phyloP scores from a whole-genome alignment of 1,140 invertebrate genomes.

The Drosophila ficusphila region DNA sequence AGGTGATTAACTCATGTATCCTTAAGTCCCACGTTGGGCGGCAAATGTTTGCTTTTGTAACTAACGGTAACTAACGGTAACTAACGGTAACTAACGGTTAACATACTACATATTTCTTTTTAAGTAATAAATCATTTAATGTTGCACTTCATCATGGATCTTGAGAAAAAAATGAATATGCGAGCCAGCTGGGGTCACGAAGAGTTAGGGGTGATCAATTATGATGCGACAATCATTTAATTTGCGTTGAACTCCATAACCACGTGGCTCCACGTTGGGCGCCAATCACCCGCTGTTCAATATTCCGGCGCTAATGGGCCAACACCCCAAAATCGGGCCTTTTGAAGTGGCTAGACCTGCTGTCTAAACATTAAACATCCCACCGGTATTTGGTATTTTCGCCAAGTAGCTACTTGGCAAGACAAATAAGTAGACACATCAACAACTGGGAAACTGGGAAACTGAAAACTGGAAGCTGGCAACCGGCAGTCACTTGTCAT shows the following conservation, averaged over 20 bases:
- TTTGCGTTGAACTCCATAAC: neutral
- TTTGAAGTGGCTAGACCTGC: constrained; percentile 1
- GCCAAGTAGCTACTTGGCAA: constrained; percentile 39
- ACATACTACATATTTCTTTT: no score
- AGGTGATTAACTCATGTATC: no score
- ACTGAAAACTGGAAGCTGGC: constrained; percentile 1
- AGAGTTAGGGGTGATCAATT: no score
- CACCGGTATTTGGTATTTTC: constrained; percentile 37
- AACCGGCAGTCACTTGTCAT: constrained; percentile 63
- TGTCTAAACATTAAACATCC: constrained; percentile 9
- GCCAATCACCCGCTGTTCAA: neutral
- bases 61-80: no score
- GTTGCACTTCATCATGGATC: no score
- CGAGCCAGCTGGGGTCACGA: no score
- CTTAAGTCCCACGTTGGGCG: no score
- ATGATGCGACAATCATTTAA: neutral
- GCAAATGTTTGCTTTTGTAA: no score
- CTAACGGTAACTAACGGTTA: no score
- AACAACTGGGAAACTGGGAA: constrained; percentile 3
- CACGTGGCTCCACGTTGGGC: neutral
- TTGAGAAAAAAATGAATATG: no score
- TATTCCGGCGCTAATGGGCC: neutral
- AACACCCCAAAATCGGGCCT: neutral
- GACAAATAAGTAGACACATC: constrained; percentile 22
- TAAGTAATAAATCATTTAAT: no score